Base-by-base conservation (phyloP, 1,140 invertebrate species). In the Dendroctonus ponderosae region DNA sequence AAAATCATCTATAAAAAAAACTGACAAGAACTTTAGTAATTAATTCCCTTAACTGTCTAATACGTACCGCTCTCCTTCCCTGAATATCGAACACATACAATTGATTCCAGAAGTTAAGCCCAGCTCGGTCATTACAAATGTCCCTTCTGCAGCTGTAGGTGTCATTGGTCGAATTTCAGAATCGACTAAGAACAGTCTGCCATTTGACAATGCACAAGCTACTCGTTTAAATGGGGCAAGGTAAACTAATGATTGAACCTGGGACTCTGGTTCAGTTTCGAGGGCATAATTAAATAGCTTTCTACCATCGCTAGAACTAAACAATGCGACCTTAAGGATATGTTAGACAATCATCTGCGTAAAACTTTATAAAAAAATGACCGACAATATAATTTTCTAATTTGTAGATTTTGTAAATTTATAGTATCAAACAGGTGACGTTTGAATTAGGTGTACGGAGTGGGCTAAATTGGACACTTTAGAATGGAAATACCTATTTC, bases 121-220 rank as follows among this genome's bases (percentile, higher is more conserved):
- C 9, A 92, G 82, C 80, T 92, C 90, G 2, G 88, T 89, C 75
- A 91, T 83, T 42, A 91, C 86, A 79, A 91, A 91, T 41, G 84
- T 86, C 26, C 87, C 87, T 77, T 89, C 86, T 39, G 84, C 86
- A 70, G 85, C 82, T 26, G 82, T 87, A 68, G 81, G 84, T 62
- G 81, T 86, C 64, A 77, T 81, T 26, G 87, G 87, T 64, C 85
- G 75, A n/a, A 80, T 79, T 62, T 85, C 83, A 42, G 82, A 83
- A 70, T 85, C 82, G 38, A 89, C 83, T n/a, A 93, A 76, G 76
- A 91, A 92, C 49, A 92, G 81, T 66, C 89, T 84, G 4, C 91
- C 91, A 77, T 91, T 87, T 65, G 86, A 83, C 14, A 90, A 69
- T 43, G 88, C 85, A 40, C 91, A 87, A 52, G 90, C 87, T 67